A percentile compares a stretch with the other conserved stretches of the same genome.
Conservation (phyloP, 2,113 vertebrate genomes). For the Chaetodon trifascialis region DNA sequence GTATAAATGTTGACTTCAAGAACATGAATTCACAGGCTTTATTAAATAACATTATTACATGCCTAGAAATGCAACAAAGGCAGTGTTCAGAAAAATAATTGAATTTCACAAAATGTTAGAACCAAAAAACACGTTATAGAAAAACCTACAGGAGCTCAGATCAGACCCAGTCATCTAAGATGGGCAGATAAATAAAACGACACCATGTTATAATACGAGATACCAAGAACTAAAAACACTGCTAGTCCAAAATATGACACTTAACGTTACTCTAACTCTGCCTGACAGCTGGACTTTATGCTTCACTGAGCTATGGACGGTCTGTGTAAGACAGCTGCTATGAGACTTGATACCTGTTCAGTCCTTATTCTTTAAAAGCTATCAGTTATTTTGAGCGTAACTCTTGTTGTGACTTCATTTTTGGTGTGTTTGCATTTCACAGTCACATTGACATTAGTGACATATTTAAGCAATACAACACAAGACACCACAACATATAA, state of each 20-base stretch:
- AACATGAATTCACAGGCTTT: constrained; percentile 26
- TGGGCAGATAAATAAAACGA: neutral
- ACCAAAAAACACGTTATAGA: constrained; percentile 13
- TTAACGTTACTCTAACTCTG: neutral
- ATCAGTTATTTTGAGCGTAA: neutral
- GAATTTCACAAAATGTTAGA: constrained; percentile 33
- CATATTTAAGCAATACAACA: neutral
- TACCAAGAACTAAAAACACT: constrained; percentile 1
- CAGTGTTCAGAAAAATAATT: constrained; percentile 60
- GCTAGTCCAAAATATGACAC: neutral
- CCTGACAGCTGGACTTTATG: neutral
- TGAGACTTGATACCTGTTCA: neutral
- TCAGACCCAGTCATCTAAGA: constrained; percentile 19
- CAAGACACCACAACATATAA: constrained; percentile 12
- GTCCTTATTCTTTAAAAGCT: neutral
- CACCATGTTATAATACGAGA: neutral
- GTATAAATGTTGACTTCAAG: neutral
- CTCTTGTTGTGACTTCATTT: neutral
- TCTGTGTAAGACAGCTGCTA: neutral
- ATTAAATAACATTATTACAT: constrained; percentile 28
- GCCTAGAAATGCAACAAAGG: constrained; percentile 56
- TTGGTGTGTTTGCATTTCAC: neutral
- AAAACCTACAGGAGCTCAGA: constrained; percentile 39
- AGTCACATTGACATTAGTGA: constrained; percentile 17
- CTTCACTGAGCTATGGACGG: neutral